Evolutionary conservation across 2,797 vertebrate genomes (phyloP).

Genomic region (Neopelma chrysocephalum): DNA sequence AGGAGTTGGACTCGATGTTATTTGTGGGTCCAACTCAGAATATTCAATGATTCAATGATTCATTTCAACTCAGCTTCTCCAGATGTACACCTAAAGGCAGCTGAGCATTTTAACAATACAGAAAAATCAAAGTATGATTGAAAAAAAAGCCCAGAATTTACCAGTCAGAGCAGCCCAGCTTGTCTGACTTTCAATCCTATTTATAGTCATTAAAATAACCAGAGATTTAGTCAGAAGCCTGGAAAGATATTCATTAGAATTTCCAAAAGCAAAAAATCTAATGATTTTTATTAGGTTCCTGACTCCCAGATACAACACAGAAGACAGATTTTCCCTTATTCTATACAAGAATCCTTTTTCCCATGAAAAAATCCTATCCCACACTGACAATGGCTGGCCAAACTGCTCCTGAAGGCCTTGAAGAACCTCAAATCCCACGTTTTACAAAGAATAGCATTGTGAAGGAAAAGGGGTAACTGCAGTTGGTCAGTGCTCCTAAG

Average conservation of each 20-base stretch:
- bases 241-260: neutral
- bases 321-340: neutral
- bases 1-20: neutral
- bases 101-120: neutral
- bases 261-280: neutral
- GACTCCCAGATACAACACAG: neutral
- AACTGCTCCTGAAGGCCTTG: neutral
- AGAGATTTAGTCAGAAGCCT: neutral
- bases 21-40: neutral
- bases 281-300: neutral
- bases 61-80: neutral
- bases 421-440: neutral
- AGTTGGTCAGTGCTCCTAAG: neutral
- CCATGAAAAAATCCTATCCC: fast-evolving
- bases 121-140: neutral
- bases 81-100: neutral
- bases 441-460: neutral
- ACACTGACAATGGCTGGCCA: neutral
- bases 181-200: neutral
- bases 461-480: neutral
- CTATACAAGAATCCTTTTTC: neutral
- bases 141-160: neutral
- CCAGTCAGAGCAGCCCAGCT: neutral
- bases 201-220: neutral
- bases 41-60: neutral